Evolutionary conservation across 2,113 vertebrate species (phyloP), one percentile per base, ranked within the genome.

Genomic region (Chrysochloris asiatica): DNA sequence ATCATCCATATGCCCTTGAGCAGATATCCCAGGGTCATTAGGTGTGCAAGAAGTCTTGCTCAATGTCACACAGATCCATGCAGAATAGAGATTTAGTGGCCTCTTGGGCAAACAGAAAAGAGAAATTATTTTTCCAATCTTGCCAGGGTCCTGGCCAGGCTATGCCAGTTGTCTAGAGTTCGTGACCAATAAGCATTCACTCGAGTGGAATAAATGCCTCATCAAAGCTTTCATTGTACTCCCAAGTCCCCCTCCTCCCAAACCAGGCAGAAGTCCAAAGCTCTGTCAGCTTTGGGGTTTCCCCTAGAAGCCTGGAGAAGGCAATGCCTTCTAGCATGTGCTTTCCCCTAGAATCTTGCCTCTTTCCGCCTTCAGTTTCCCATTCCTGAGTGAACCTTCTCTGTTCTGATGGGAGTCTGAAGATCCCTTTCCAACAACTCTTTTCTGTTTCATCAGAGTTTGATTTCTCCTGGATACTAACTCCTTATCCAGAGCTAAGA

Each of bases 381-480:
- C 11, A 4, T 30, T 52, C 41, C 50, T 50, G 24, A 30, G 12
- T 52, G 21, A 67, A 41, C 28, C 12, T 73, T 67, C 73, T 80
- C 11, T 6, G 4, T 24, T 65, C 61, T 0, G 0, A 26, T 0
- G 28, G 3, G 33, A 54, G 13, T 11, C 22, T 17, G 33, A 78
- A 76, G 45, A 52, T 4, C 21, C 56, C 48, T 86, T 48, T 12
- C 54, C 38, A 24, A 17, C 38, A 50, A 38, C 16, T 52, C 8
- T 16, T 33, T 63, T n/a, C 38, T 24, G 0, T 65, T 67, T 67
- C 38, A 36, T 28, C 41, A 56, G n/a, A 6, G 36, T 50, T 83
- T 54, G 38, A 43, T n/a, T 50, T 88, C 24, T 71, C 45, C 72
- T 36, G 11, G 56, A 48, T 59, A 47, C 17, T n/a, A 50, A 52